These are phyloP conservation scores for Argynnis bischoffii DNA, from an alignment of 2,888 invertebrate genomes.

Conservation along the genomic window DNA sequence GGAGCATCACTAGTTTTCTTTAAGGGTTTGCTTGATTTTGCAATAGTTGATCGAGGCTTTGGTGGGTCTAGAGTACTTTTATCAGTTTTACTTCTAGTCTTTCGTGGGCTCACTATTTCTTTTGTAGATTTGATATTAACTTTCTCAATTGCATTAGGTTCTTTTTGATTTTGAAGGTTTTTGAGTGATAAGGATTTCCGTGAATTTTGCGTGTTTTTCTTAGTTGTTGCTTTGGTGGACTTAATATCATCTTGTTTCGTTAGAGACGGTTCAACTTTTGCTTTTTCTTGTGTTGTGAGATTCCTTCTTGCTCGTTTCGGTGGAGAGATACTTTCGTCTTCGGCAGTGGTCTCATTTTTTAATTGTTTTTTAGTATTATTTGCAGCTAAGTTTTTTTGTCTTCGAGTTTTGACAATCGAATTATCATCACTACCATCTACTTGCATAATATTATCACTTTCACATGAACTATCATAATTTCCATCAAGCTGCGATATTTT, in stretches of 20 bases:
- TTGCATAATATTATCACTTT: slow-evolving; percentile 58
- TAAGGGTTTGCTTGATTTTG: slow-evolving; percentile 21
- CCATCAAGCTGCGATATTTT: slow-evolving; percentile 83
- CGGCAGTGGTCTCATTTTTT: slow-evolving; percentile 38
- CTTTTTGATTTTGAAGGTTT: slow-evolving; percentile 14
- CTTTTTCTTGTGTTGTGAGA: slow-evolving; percentile 28
- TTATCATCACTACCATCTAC: slow-evolving; percentile 65
- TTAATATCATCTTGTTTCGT: slow-evolving; percentile 10
- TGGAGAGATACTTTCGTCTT: slow-evolving; percentile 58
- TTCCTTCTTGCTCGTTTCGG: slow-evolving; percentile 59
- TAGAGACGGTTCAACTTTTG: neutral
- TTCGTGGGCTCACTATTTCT: slow-evolving; percentile 13
- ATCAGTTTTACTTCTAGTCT: slow-evolving; percentile 28
- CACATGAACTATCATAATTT: slow-evolving; percentile 60
- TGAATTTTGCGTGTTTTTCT: slow-evolving; percentile 17
- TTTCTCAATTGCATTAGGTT: slow-evolving; percentile 7
- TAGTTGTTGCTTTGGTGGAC: neutral
- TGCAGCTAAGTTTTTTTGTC: slow-evolving; percentile 48
- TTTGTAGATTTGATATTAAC: slow-evolving; percentile 1
- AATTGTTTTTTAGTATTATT: slow-evolving; percentile 47
- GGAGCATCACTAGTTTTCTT: slow-evolving; percentile 45
- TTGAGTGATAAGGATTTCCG: slow-evolving; percentile 31
- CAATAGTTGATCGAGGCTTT: slow-evolving; percentile 7
- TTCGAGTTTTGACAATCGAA: slow-evolving; percentile 47
- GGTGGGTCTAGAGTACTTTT: slow-evolving; percentile 22